Base-by-base conservation (phyloP, 92 coral and sea anemone genomes). In the Phymanthus crucifer region DNA sequence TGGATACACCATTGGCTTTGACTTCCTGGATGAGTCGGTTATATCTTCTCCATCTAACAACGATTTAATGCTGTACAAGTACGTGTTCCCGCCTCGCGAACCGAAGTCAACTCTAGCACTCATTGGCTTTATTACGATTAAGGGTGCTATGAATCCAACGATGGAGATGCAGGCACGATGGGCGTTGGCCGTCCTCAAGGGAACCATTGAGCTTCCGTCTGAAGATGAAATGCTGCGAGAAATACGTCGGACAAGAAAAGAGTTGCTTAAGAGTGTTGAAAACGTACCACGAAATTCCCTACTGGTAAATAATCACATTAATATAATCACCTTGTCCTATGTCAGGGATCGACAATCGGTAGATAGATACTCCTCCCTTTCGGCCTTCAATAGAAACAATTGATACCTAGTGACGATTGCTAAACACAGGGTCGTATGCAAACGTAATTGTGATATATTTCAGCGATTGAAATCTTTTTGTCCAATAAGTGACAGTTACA, bases 151-250 rank as follows among this genome's bases (percentile, higher is more conserved):
- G 83, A 89, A 87, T 57, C 91, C 98, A 27, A 81, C 90, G 16
- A 78, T 87, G 21, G 98, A 94, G 78, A 47, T 94, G 81, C 97
- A 94, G 84, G 92, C 94, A 17, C 89, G 97, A 40, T 88, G 96
- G 91, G 97, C 74, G 38, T 75, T 90, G 27, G 80, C 93, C 18
- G 94, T 94, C 56, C 79, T 94, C 77, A 90, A 88, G 73, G 94
- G 97, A 21, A 27, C 35, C 17, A 31, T 48, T 24, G 58, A 18
- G 3, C 75, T 79, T 32, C 83, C 83, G 9, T 69, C 83, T 10
- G 43, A 31, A 40, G 66, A 43, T 10, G 76, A 79, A 27, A 79
- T 79, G 76, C 6, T 40, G 66, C 21, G 24, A 3, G 84, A 80
- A 29, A 50, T 80, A 3, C 52, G 24, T 35, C 36, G 10, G 9